Base-by-base conservation (phyloP, 2,113 vertebrate genomes). In the Monopterus albus region DNA sequence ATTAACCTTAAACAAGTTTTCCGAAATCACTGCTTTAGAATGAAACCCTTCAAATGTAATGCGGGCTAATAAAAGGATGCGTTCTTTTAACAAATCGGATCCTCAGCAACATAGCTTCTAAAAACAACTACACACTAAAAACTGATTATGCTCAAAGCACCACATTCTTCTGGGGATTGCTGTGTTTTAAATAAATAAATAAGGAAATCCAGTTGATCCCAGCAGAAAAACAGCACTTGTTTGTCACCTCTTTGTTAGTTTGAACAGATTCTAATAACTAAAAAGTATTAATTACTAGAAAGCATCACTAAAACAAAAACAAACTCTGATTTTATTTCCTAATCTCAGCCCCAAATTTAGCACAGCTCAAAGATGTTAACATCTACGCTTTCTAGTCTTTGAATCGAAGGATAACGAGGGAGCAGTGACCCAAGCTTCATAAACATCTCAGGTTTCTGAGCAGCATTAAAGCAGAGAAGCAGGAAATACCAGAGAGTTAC, bases 361-460 rank as follows among this genome's bases (percentile, higher is more conserved):
- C 35, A 14, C 15, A 12, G 1, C 31, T 17, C 29, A 29, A 17
- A 40, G 1, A 38, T 2, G 5, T 2, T 0, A 13, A 43, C 49
- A 31, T 55, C 8, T 10, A 9, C 15, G 20, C 29, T 39, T 50
- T 56, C 21, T n/a, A n/a, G n/a, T n/a, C n/a, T 78, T 62, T 56
- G 25, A 50, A 38, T 55, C 15, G 39, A 61, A 21, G 43, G 17
- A n/a, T n/a, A n/a, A n/a, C n/a, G n/a, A n/a, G n/a, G n/a, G n/a
- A n/a, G 50, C 26, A 60, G 42, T 25, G 53, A 46, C 31, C 47
- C 26, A 17, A 61, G 51, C 28, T 57, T 72, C 33, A 60, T 35
- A 33, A 68, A 57, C 46, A 55, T 83, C 81, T 86, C 79, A 55
- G 70, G 81, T 86, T 86, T 89, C 84, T 69, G 45, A 78, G 68